Percentiles rank a stretch among this genome's conserved stretches.
These are phyloP conservation scores for Mustela erminea DNA, from an alignment of 2,797 vertebrate species.

Conservation along the genomic window DNA sequence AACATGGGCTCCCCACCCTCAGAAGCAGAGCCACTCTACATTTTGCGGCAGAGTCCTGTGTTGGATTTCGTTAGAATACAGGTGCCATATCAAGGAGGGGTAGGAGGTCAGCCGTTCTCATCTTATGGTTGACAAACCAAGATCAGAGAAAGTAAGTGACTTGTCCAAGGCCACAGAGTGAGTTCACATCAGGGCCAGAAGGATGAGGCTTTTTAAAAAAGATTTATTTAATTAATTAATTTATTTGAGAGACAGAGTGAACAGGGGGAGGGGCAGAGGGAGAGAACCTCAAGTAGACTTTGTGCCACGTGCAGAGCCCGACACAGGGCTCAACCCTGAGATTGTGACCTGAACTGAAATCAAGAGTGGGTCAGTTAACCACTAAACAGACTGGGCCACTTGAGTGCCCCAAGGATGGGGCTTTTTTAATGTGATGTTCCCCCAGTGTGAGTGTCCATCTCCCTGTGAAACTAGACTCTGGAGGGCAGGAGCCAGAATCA, in stretches of 20 bases:
- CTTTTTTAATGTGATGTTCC: not conserved
- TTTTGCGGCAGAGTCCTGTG: not conserved
- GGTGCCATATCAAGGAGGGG: not conserved
- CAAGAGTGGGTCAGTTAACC: not conserved
- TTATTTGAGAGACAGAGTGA: not conserved
- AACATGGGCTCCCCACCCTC: not conserved
- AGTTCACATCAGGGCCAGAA: not conserved
- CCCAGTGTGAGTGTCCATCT: not conserved
- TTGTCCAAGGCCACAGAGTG: not conserved
- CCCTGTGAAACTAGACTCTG: not conserved
- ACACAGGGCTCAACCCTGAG: not conserved
- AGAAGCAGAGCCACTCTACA: not conserved
- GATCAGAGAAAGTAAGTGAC: constrained; percentile 1
- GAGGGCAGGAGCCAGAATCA: not conserved
- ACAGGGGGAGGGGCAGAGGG: not conserved
- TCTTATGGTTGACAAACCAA: not conserved
- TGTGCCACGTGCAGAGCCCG: not conserved
- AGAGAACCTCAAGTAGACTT: not conserved
- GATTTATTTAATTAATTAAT: not conserved
- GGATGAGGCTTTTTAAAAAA: not conserved
- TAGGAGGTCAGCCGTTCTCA: not conserved
- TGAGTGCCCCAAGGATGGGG: not conserved
- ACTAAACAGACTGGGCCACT: not conserved
- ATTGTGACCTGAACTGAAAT: not conserved
- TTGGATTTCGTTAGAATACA: not conserved